phyloP scores from a whole-genome alignment of 2,797 vertebrate genomes.

The Sebastes steindachneri region DNA sequence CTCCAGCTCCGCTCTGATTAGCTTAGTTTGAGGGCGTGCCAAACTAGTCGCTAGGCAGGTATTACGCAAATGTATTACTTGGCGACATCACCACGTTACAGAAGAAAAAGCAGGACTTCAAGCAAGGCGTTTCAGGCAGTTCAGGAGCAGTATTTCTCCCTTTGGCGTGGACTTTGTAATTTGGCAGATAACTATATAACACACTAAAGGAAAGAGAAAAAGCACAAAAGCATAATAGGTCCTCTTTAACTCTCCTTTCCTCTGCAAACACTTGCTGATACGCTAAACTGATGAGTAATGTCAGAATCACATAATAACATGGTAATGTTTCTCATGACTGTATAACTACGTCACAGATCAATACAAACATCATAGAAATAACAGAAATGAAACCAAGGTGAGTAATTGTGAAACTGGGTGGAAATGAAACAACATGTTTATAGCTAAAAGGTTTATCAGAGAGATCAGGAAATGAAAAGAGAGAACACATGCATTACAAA shows the following conservation, averaged over 20 bases:
- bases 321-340: background rate
- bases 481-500: background rate
- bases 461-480: background rate
- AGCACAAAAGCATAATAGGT: too few relatives aligned
- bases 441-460: background rate
- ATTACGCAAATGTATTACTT: too few relatives aligned
- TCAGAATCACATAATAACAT: background rate
- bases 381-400: conserved; percentile 13
- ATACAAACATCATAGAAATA: background rate
- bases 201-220: too few relatives aligned
- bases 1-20: too few relatives aligned
- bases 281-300: background rate
- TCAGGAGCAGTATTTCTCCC: too few relatives aligned
- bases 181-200: too few relatives aligned
- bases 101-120: too few relatives aligned
- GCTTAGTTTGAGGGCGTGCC: too few relatives aligned
- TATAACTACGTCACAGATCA: background rate
- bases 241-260: background rate
- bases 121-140: too few relatives aligned
- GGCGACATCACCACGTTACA: too few relatives aligned
- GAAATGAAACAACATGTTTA: background rate
- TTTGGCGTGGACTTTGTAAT: too few relatives aligned
- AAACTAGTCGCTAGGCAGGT: too few relatives aligned
- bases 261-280: background rate
- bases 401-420: conserved; percentile 35